phyloP scores from a whole-genome alignment of 2,113 vertebrate genomes.

The Sapajus apella region DNA sequence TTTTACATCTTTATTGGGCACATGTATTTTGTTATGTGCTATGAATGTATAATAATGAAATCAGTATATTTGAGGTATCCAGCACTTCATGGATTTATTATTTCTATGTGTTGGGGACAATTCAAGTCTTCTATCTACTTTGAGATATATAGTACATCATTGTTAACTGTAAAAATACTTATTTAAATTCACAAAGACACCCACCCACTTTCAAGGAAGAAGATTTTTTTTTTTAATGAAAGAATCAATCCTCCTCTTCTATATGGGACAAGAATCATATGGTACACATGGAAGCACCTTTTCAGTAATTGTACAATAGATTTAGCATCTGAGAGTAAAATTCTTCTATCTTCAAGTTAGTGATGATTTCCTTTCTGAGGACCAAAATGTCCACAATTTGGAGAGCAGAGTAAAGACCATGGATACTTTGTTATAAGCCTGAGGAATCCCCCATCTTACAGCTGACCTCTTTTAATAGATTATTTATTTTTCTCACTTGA shows the following conservation, averaged over 20 bases:
- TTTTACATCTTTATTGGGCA: too few relatives aligned
- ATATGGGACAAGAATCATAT: too few relatives aligned
- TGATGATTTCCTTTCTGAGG: neutral
- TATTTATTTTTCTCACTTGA: neutral
- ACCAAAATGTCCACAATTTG: neutral
- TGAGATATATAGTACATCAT: neutral
- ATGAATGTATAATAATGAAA: neutral
- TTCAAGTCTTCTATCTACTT: neutral
- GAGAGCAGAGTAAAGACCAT: neutral
- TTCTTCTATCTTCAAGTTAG: neutral
- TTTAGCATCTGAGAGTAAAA: neutral
- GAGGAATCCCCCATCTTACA: neutral
- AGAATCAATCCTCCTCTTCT: neutral
- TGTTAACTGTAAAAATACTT: neutral
- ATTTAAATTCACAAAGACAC: neutral
- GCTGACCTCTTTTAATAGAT: neutral
- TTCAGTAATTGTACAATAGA: neutral
- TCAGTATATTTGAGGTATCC: neutral
- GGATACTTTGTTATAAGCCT: neutral
- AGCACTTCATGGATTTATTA: neutral
- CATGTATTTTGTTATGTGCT: too few relatives aligned
- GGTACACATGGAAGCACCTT: neutral
- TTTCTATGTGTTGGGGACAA: neutral
- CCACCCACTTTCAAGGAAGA: neutral
- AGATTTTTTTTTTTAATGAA: neutral